These are phyloP conservation scores for Drosophila subsilvestris DNA, from an alignment of 2,888 invertebrate species.

Conservation along the genomic window DNA sequence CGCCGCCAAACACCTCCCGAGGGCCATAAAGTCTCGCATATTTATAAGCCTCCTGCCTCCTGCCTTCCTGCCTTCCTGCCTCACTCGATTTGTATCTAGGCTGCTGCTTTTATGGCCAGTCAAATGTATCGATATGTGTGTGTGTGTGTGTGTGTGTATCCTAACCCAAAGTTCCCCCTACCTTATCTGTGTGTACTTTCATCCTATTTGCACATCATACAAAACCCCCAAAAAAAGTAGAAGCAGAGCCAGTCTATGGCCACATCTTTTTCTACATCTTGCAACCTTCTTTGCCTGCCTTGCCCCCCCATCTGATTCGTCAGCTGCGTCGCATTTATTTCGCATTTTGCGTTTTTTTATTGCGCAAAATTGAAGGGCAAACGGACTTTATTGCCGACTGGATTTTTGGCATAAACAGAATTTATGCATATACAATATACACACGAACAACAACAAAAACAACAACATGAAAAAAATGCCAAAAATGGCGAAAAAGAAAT, in stretches of 20 bases:
- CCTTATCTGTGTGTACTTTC: neutral
- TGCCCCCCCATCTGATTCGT: slow-evolving; percentile 24
- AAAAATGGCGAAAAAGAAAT: neutral
- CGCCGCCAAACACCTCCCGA: slow-evolving; percentile 34
- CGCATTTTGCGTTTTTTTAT: slow-evolving; percentile 53
- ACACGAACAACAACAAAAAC: neutral
- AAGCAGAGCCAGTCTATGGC: neutral
- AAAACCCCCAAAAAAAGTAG: slow-evolving; percentile 10
- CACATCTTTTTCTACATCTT: slow-evolving; percentile 14
- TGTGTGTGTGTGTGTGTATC: neutral
- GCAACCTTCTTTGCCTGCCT: slow-evolving; percentile 3
- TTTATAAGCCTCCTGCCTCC: slow-evolving; percentile 39
- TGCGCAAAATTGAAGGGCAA: slow-evolving; percentile 57
- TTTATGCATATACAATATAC: slow-evolving; percentile 52
- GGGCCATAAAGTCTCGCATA: slow-evolving; percentile 52
- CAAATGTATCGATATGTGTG: slow-evolving; percentile 26
- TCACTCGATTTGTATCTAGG: slow-evolving; percentile 33
- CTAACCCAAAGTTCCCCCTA: neutral
- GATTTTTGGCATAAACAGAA: slow-evolving; percentile 61
- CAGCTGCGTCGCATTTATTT: slow-evolving; percentile 54
- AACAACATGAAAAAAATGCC: neutral
- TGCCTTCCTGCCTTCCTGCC: slow-evolving; percentile 13
- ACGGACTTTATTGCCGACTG: slow-evolving; percentile 62
- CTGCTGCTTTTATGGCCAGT: slow-evolving; percentile 48
- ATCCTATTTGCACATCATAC: slow-evolving; percentile 42